These are phyloP conservation scores for Macrocentrus cingulum DNA, from an alignment of 1,140 invertebrate genomes.

Conservation along the genomic window DNA sequence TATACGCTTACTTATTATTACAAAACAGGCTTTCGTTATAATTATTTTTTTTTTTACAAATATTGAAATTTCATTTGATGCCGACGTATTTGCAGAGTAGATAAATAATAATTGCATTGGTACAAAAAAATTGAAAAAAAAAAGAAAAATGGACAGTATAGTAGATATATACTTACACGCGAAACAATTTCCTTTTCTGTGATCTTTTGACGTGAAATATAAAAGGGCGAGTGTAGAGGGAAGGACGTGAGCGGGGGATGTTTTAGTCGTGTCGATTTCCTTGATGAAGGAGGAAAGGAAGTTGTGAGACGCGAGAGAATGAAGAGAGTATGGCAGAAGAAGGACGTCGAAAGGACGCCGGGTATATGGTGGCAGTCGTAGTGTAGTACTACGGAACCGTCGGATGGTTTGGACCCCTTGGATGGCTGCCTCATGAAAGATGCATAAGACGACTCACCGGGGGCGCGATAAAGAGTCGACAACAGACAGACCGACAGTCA, in stretches of 20 bases:
- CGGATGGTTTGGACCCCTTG: constrained; percentile 55
- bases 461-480: constrained; percentile 62
- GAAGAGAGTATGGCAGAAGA: constrained; percentile 1
- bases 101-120: too few relatives aligned
- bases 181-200: too few relatives aligned
- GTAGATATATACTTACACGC: too few relatives aligned
- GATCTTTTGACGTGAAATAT: too few relatives aligned
- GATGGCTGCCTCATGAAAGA: constrained; percentile 60
- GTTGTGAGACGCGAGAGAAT: constrained; percentile 2
- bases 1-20: too few relatives aligned
- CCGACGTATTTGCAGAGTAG: too few relatives aligned
- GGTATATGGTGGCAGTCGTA: constrained; percentile 13
- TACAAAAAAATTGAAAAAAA: constrained; percentile 10
- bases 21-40: too few relatives aligned
- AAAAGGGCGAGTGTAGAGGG: neutral
- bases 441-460: constrained; percentile 62
- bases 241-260: constrained; percentile 1
- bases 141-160: too few relatives aligned
- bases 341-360: constrained; percentile 7
- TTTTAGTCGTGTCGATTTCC: constrained; percentile 26
- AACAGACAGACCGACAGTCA: constrained; percentile 60
- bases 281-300: constrained; percentile 12
- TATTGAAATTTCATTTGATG: too few relatives aligned
- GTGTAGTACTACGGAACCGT: constrained; percentile 29
- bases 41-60: too few relatives aligned